A percentile compares a stretch with the other conserved stretches of the same genome.
phyloP scores from a whole-genome alignment of 2,797 vertebrate species.

The Melanotaenia maccullochi region DNA sequence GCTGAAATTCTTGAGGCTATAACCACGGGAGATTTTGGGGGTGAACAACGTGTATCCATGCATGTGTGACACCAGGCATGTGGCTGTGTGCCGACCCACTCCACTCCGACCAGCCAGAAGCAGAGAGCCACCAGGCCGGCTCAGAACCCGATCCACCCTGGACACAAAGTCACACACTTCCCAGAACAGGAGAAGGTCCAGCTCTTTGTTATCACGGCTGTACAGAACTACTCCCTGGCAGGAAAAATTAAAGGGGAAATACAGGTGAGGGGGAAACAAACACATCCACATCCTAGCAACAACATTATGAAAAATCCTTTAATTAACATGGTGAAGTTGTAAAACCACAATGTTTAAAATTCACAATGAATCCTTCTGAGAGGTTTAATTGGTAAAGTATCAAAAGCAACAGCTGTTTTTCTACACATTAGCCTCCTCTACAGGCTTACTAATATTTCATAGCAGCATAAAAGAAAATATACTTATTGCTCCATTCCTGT shows the following conservation, averaged over 20 bases:
- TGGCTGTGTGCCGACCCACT: slow-evolving; percentile 91
- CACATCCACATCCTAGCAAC: background rate
- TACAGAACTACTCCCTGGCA: slow-evolving; percentile 91
- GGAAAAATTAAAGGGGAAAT: slow-evolving; percentile 4
- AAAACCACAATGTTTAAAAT: background rate
- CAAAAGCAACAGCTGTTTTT: background rate
- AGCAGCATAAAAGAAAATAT: background rate
- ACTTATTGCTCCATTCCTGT: background rate
- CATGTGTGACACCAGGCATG: slow-evolving; percentile 94
- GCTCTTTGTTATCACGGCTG: slow-evolving; percentile 90
- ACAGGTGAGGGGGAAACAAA: slow-evolving; percentile 25
- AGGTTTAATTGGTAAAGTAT: background rate
- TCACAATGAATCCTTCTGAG: background rate
- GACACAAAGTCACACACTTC: slow-evolving; percentile 93
- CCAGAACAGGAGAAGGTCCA: slow-evolving; percentile 92
- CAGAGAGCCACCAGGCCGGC: slow-evolving; percentile 92
- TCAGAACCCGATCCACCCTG: slow-evolving; percentile 91
- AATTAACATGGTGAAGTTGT: background rate
- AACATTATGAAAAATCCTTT: background rate
- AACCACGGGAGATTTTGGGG: slow-evolving; percentile 91
- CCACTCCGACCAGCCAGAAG: slow-evolving; percentile 93
- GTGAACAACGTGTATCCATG: slow-evolving; percentile 89
- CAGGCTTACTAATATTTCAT: background rate
- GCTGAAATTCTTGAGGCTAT: slow-evolving; percentile 93
- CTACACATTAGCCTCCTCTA: background rate